Evolutionary conservation across 1,140 invertebrate species (phyloP), one percentile per base, ranked within the genome.

Genomic region (Anastatus disparis): DNA sequence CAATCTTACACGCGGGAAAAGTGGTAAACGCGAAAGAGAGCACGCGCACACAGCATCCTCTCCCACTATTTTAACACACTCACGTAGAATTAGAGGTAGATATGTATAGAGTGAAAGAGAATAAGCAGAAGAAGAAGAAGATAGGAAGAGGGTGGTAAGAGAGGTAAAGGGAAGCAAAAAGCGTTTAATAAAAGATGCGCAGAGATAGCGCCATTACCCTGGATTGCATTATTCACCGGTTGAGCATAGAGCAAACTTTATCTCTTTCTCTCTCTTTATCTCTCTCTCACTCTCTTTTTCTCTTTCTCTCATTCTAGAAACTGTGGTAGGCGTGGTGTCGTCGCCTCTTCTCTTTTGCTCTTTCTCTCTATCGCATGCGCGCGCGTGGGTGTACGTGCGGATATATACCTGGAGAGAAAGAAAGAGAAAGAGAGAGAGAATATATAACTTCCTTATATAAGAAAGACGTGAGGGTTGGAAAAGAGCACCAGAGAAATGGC

Each of bases 131-230:
- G 10, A 10, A 4, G 10, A 55, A 7, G 31, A 22, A n/a, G 27
- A 27, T 13, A 17, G 31, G n/a, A n/a, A 56, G 17, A 35, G 31
- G 35, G 31, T 35, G 53, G 35, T 9, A 31, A 17, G 26, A 29
- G 35, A 2, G 29, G 20, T 46, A 10, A 35, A 26, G 27, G 17
- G 26, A n/a, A 10, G 42, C 27, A 17, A 22, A 31, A 78, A 84
- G 79, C 81, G 84, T 84, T 86, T 85, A 86, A 86, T 86, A 86
- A 86, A 86, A 86, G 84, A 86, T 86, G 84, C 81, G 84, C 84
- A 84, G 84, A 86, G 84, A 85, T 86, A 86, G 84, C 84, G 84
- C 84, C 84, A 86, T 86, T 86, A 86, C 83, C 84, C 83, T 80
- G 82, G 78, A 77, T 75, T 85, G 84, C 83, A 86, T 86, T 85